A percentile compares a stretch with the other conserved stretches of the same genome.
Conservation (phyloP, 35 echinoderm and acorn worm genomes). For the Heliocidaris erythrogramma region DNA sequence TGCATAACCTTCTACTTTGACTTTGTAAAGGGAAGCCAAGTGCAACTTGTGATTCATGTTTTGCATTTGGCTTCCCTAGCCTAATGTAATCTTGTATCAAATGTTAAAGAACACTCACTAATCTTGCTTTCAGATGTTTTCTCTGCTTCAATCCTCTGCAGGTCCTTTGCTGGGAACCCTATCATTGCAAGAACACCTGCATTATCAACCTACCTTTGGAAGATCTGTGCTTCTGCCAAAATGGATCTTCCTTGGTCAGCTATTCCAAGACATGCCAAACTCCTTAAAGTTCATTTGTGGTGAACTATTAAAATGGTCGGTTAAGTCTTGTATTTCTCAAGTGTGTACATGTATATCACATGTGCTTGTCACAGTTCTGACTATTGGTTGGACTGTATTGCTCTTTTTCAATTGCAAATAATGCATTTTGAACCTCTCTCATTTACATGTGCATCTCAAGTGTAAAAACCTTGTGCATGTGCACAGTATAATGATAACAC, state of each 20-base stretch:
- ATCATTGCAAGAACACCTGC: not conserved
- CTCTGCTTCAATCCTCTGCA: slow-evolving; percentile 41
- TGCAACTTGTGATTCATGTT: not conserved
- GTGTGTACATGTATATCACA: not conserved
- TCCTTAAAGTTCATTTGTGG: not conserved
- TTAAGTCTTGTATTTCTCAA: not conserved
- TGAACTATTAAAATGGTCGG: slow-evolving; percentile 16
- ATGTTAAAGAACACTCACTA: slow-evolving; percentile 46
- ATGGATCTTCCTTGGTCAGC: not conserved
- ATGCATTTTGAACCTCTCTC: too few species aligned
- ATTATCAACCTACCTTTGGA: not conserved
- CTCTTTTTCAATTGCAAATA: too few species aligned
- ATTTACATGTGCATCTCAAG: too few species aligned
- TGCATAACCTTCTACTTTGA: not conserved
- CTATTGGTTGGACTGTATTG: too few species aligned
- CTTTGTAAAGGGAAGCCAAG: slow-evolving; percentile 51
- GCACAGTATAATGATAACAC: not conserved
- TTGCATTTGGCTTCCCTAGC: slow-evolving; percentile 13
- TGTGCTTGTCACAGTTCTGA: not conserved
- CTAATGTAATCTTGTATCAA: not conserved
- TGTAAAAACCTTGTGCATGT: too few species aligned
- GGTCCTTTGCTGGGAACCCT: not conserved
- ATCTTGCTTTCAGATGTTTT: slow-evolving; percentile 50
- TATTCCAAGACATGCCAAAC: not conserved
- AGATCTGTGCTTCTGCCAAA: not conserved